A percentile compares a stretch with the other conserved stretches of the same genome.
Evolutionary conservation across 1,140 invertebrate genomes (phyloP).

Genomic region (Heliconius nattereri): DNA sequence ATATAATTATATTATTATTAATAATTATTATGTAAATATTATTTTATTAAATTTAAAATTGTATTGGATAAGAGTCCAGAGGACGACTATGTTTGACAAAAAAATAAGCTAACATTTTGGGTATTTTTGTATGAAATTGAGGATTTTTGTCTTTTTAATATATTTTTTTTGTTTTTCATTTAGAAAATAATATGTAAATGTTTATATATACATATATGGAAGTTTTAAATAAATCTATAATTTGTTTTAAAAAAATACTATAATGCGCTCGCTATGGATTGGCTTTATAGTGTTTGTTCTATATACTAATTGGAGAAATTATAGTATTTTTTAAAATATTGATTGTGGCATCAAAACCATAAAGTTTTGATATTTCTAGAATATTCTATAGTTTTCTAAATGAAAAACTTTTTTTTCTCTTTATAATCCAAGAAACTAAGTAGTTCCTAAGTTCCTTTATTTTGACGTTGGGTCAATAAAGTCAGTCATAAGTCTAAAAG

Average conservation of each 20-base stretch:
- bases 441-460: conserved; percentile 5
- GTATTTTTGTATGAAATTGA: conserved; percentile 6
- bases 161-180: not conserved
- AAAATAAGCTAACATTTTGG: not conserved
- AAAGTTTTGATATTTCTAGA: too few relatives aligned
- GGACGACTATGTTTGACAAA: not conserved
- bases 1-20: conserved; percentile 26
- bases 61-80: conserved; percentile 1
- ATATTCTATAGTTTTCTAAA: not conserved
- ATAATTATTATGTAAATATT: conserved; percentile 11
- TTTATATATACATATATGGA: too few relatives aligned
- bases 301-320: too few relatives aligned
- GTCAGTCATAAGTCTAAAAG: not conserved
- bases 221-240: not conserved
- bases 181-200: not conserved
- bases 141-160: not conserved
- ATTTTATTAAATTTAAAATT: not conserved
- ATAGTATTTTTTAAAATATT: too few relatives aligned
- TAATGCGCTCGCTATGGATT: not conserved
- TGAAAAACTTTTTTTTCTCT: not conserved
- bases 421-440: not conserved
- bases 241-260: not conserved
- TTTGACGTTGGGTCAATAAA: not conserved
- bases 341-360: too few relatives aligned
- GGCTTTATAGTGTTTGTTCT: too few relatives aligned